Conservation (phyloP, 35 echinoderm and acorn worm species). For the Acanthaster planci region DNA sequence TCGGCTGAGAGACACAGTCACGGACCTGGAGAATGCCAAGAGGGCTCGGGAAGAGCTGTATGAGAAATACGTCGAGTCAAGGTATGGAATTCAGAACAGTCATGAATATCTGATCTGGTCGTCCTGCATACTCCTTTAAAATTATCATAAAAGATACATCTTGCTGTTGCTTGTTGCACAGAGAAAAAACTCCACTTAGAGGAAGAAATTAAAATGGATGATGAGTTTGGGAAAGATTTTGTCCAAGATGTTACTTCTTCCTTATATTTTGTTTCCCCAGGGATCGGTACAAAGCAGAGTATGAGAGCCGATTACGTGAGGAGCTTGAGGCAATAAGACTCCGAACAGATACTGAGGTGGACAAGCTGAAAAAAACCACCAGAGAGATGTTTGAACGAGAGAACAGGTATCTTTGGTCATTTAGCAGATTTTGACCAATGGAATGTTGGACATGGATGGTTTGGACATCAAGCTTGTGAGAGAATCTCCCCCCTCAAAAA, state of each 20-base stretch:
- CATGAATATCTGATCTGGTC: too few relatives aligned
- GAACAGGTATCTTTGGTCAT: conserved; percentile 69
- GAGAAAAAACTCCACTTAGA: too few relatives aligned
- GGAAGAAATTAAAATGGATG: too few relatives aligned
- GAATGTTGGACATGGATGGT: background rate
- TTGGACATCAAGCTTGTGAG: background rate
- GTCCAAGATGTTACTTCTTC: too few relatives aligned
- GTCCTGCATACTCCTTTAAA: too few relatives aligned
- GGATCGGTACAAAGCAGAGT: conserved; percentile 87
- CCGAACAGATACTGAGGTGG: conserved; percentile 84
- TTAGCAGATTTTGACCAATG: background rate
- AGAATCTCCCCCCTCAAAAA: too few relatives aligned
- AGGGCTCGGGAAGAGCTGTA: conserved; percentile 90
- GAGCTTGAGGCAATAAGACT: conserved; percentile 87
- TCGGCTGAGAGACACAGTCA: conserved; percentile 32
- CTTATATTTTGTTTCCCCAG: conserved; percentile 33
- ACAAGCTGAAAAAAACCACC: conserved; percentile 79
- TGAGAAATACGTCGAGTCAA: conserved; percentile 98
- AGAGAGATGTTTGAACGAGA: conserved; percentile 90
- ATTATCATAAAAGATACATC: too few relatives aligned
- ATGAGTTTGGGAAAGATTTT: too few relatives aligned
- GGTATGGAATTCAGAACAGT: conserved; percentile 18
- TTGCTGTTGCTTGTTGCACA: too few relatives aligned
- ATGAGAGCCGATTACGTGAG: conserved; percentile 66
- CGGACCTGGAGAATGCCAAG: conserved; percentile 82